A percentile compares a stretch with the other conserved stretches of the same genome.
phyloP scores from a whole-genome alignment of 2,797 vertebrate genomes.

The Anableps anableps region DNA sequence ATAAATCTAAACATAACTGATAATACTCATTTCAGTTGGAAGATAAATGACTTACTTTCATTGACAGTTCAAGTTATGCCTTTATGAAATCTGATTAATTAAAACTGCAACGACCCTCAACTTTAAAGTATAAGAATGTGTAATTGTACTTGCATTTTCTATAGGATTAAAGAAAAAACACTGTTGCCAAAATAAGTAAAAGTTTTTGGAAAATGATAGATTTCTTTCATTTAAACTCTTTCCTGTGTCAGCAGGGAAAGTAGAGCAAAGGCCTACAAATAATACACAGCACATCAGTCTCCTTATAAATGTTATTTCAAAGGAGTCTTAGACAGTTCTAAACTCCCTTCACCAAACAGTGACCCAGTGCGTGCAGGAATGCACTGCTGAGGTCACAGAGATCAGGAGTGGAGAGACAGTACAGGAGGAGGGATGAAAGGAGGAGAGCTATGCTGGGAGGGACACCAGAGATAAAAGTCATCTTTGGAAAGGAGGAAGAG shows the following conservation, averaged over 20 bases:
- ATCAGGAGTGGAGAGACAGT: constrained; percentile 42
- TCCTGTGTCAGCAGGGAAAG: constrained; percentile 13
- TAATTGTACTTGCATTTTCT: background rate
- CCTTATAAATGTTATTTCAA: constrained; percentile 40
- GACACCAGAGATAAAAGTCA: constrained; percentile 33
- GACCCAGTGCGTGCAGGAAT: constrained; percentile 52
- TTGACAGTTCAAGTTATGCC: background rate
- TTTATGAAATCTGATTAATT: background rate
- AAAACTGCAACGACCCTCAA: background rate
- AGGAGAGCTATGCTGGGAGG: constrained; percentile 49
- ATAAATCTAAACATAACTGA: background rate
- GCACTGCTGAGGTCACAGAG: constrained; percentile 42
- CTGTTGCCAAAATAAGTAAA: constrained; percentile 2
- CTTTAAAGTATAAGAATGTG: background rate
- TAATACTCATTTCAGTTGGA: background rate
- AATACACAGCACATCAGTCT: constrained; percentile 29
- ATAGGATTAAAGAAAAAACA: constrained; percentile 10
- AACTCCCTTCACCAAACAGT: constrained; percentile 30
- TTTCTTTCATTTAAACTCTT: constrained; percentile 19
- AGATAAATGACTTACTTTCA: constrained; percentile 10
- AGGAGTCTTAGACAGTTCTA: constrained; percentile 17
- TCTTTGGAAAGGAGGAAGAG: constrained; percentile 35
- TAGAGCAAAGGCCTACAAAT: constrained; percentile 12
- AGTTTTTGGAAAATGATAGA: background rate
- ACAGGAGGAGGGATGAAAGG: constrained; percentile 43